phyloP scores from a whole-genome alignment of 2,797 vertebrate species.

The Potorous gilbertii region DNA sequence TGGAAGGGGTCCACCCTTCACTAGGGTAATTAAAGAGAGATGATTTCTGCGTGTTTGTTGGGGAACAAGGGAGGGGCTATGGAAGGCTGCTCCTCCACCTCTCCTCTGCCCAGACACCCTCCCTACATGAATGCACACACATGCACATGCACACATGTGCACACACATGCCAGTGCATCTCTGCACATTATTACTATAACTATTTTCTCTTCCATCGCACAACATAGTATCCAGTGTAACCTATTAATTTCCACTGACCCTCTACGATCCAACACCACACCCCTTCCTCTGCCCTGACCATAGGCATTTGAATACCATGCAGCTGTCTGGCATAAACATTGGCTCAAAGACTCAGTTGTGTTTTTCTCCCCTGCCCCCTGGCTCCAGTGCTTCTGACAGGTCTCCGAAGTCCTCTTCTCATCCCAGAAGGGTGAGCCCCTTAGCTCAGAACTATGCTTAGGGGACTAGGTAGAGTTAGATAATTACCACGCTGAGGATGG shows the following conservation, averaged over 20 bases:
- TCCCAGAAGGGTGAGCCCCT: too few species aligned
- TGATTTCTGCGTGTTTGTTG: background rate
- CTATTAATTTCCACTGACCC: background rate
- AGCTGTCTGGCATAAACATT: background rate
- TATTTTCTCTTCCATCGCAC: background rate
- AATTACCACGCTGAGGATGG: slow-evolving; percentile 96
- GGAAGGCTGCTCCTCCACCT: background rate
- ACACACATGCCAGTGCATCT: background rate
- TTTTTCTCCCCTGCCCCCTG: background rate
- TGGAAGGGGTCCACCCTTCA: background rate
- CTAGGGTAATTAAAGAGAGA: background rate
- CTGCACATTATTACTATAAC: background rate
- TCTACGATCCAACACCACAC: background rate
- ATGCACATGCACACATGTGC: too few species aligned
- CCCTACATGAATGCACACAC: background rate
- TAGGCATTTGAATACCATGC: background rate
- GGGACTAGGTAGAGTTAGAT: background rate
- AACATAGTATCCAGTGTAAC: background rate
- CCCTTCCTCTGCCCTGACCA: background rate
- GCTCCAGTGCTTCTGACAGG: too few species aligned
- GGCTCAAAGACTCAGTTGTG: background rate
- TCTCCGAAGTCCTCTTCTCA: background rate
- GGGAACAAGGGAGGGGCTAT: rapidly evolving
- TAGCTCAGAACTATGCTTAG: background rate
- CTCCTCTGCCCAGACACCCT: background rate